phyloP scores from a whole-genome alignment of 2,888 invertebrate species.

The Phyllotreta striolata region DNA sequence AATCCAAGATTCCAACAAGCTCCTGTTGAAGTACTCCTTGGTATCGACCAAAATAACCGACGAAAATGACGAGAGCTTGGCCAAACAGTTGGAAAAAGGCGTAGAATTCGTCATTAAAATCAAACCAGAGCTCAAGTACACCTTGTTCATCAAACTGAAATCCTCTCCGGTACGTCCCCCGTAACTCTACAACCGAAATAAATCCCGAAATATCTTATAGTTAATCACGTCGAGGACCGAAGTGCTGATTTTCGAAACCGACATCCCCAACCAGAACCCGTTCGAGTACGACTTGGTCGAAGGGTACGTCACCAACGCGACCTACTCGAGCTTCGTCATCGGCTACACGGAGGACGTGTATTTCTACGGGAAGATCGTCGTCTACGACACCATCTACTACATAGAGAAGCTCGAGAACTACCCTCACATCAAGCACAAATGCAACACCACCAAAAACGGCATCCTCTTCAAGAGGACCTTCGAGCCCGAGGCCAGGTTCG shows the following conservation, averaged over 20 bases:
- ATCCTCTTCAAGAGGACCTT: constrained; percentile 34
- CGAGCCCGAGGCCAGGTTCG: not conserved
- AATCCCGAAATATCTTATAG: no score
- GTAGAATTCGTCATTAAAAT: constrained; percentile 14
- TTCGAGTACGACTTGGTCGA: constrained; percentile 23
- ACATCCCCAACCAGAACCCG: not conserved
- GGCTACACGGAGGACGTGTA: constrained; percentile 46
- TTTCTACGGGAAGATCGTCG: constrained; percentile 48
- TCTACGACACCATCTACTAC: constrained; percentile 43
- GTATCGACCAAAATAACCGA: constrained; percentile 22
- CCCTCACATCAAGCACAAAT: constrained; percentile 25
- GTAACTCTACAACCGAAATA: no score
- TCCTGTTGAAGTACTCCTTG: constrained; percentile 18
- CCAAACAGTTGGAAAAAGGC: constrained; percentile 12
- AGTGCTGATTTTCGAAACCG: constrained; percentile 28
- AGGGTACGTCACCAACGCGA: constrained; percentile 32
- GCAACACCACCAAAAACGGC: constrained; percentile 33
- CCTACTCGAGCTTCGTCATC: constrained; percentile 42
- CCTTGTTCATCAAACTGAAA: constrained; percentile 28
- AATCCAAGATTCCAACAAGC: constrained; percentile 8
- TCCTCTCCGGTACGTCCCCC: constrained; percentile 6
- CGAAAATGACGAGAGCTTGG: constrained; percentile 2
- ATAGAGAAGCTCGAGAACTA: constrained; percentile 44
- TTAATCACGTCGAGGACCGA: constrained; percentile 26
- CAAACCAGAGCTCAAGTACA: not conserved